Conservation (phyloP, 2,888 invertebrate genomes). For the Allygus modestus region DNA sequence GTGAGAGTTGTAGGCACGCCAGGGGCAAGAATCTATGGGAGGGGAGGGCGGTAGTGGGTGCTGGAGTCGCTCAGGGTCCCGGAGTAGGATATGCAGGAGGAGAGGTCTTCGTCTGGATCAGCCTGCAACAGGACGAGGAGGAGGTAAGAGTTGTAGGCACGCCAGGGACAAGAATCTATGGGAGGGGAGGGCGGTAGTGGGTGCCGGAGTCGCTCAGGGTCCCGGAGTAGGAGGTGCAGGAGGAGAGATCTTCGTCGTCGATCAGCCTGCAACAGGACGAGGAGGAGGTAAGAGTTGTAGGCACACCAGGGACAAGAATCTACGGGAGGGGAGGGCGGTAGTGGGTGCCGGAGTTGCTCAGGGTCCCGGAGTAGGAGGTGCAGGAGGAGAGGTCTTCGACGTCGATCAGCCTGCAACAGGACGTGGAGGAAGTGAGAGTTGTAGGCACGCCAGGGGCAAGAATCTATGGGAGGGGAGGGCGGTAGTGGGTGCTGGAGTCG, state of each 20-base stretch:
- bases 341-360: conserved; percentile 68
- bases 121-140: conserved; percentile 73
- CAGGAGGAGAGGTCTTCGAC: conserved; percentile 84
- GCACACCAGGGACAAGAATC: no score
- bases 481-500: conserved; percentile 68
- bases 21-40: conserved; percentile 89
- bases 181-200: conserved; percentile 72
- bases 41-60: conserved; percentile 72
- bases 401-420: conserved; percentile 61
- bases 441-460: no score
- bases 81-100: conserved; percentile 84
- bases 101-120: conserved; percentile 78
- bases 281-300: conserved; percentile 87
- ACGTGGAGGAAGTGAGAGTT: conserved; percentile 74
- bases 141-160: conserved; percentile 78
- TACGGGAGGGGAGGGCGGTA: conserved; percentile 63
- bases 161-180: no score
- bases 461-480: conserved; percentile 73
- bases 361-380: conserved; percentile 79
- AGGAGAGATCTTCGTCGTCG: conserved; percentile 80
- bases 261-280: conserved; percentile 57
- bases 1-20: conserved; percentile 93
- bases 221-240: conserved; percentile 82
- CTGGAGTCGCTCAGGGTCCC: conserved; percentile 69
- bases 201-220: conserved; percentile 68